These are phyloP conservation scores for Crotalus helleri DNA, from an alignment of 2,113 vertebrate genomes.

Conservation along the genomic window DNA sequence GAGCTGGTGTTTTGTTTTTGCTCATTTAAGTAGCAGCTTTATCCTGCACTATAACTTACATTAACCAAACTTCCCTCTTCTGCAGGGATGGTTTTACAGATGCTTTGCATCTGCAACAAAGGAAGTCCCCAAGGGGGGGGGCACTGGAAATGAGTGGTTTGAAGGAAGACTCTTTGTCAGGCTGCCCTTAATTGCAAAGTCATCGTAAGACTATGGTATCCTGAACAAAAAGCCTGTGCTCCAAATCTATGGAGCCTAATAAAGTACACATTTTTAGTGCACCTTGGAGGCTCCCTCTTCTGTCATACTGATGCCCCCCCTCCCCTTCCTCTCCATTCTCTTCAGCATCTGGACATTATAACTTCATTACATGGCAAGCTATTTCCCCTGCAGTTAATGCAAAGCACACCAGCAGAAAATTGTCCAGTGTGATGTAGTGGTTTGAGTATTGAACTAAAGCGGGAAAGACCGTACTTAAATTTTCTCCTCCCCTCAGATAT, in stretches of 20 bases:
- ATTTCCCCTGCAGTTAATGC: background rate
- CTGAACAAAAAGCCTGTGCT: background rate
- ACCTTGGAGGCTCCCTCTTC: background rate
- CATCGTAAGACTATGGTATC: background rate
- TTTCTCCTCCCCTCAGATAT: background rate
- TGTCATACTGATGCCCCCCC: background rate
- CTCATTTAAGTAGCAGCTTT: background rate
- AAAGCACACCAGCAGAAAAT: background rate
- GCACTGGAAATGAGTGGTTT: background rate
- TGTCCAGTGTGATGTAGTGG: background rate
- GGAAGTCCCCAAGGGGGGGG: background rate
- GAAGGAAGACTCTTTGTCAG: background rate
- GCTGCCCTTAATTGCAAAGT: background rate
- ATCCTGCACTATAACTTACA: background rate
- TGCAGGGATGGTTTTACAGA: background rate
- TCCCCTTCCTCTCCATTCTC: background rate
- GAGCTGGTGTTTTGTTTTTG: background rate
- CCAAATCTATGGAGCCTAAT: background rate
- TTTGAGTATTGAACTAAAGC: background rate
- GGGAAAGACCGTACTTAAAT: background rate
- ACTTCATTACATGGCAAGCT: background rate
- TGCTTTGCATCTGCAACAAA: background rate
- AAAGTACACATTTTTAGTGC: background rate
- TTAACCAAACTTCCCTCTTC: background rate
- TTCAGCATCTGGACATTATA: background rate